A percentile compares a stretch with the other conserved stretches of the same genome.
phyloP scores from a whole-genome alignment of 1,140 invertebrate genomes.

The Pachyrhynchus sulphureomaculatus region DNA sequence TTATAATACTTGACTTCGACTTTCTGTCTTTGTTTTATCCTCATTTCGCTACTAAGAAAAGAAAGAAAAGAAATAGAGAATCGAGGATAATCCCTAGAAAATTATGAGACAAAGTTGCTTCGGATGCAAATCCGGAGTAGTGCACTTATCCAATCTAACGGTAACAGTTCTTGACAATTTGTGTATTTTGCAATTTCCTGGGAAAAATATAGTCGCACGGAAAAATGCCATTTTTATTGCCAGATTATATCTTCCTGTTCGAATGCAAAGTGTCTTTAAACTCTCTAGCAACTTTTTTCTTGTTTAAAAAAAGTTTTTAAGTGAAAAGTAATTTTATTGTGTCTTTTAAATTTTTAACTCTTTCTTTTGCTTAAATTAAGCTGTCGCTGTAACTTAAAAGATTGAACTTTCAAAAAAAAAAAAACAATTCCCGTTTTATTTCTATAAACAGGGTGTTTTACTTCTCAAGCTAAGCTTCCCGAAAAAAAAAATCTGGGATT shows the following conservation, averaged over 20 bases:
- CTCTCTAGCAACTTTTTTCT: constrained; percentile 14
- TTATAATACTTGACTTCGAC: too few relatives aligned
- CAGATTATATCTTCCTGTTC: constrained; percentile 25
- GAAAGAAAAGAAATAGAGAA: constrained; percentile 3
- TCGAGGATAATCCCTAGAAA: constrained; percentile 16
- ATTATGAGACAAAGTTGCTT: constrained; percentile 29
- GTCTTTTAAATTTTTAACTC: constrained; percentile 18
- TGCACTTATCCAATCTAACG: constrained; percentile 31
- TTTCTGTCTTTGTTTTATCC: too few relatives aligned
- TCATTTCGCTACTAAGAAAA: too few relatives aligned
- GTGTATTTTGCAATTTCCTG: constrained; percentile 27
- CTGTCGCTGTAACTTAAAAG: constrained; percentile 14
- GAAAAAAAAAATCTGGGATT: too few relatives aligned
- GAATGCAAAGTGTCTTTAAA: constrained; percentile 15
- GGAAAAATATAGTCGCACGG: constrained; percentile 19
- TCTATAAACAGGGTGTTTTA: too few relatives aligned
- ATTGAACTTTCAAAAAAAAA: background rate
- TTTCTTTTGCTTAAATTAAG: constrained; percentile 19
- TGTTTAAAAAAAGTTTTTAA: constrained; percentile 23
- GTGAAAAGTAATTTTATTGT: constrained; percentile 24
- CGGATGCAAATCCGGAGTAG: constrained; percentile 26
- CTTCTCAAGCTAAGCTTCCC: too few relatives aligned
- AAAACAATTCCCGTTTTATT: too few relatives aligned
- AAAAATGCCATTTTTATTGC: constrained; percentile 28
- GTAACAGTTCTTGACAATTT: constrained; percentile 30